Percentiles rank a stretch among this genome's conserved stretches.
phyloP scores from a whole-genome alignment of 2,113 vertebrate genomes.

The Bos taurus region DNA sequence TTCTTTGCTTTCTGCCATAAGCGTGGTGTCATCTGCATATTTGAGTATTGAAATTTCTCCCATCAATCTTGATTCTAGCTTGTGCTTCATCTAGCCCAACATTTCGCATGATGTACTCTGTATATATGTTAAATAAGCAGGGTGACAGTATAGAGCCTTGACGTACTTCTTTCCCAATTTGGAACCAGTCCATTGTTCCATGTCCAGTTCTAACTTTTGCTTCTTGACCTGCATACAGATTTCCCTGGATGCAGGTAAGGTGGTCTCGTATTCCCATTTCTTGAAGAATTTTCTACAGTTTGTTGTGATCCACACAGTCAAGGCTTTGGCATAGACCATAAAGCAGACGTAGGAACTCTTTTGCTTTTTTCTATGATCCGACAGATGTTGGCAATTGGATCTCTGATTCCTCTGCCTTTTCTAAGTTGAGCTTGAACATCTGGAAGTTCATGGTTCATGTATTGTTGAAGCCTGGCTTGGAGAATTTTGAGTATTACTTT shows the following conservation, averaged over 20 bases:
- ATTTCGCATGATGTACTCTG: neutral
- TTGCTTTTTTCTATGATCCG: neutral
- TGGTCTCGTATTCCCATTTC: neutral
- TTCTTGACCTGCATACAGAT: neutral
- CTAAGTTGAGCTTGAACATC: neutral
- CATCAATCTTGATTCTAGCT: neutral
- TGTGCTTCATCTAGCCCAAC: neutral
- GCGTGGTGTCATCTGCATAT: neutral
- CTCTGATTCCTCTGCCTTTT: neutral
- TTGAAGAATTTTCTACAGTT: neutral
- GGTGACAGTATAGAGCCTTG: neutral
- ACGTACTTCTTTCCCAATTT: neutral
- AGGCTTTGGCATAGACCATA: neutral
- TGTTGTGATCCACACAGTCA: neutral
- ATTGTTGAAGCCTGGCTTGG: neutral
- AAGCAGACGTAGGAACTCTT: neutral
- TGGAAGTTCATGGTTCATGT: neutral
- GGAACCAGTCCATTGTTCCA: neutral
- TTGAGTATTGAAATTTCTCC: neutral
- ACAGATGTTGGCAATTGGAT: neutral
- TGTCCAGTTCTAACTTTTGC: neutral
- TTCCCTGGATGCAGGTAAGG: neutral
- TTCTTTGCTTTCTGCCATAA: neutral
- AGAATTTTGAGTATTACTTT: neutral
- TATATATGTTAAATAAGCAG: neutral